phyloP scores from a whole-genome alignment of 2,797 vertebrate species.

The Spheniscus humboldti region DNA sequence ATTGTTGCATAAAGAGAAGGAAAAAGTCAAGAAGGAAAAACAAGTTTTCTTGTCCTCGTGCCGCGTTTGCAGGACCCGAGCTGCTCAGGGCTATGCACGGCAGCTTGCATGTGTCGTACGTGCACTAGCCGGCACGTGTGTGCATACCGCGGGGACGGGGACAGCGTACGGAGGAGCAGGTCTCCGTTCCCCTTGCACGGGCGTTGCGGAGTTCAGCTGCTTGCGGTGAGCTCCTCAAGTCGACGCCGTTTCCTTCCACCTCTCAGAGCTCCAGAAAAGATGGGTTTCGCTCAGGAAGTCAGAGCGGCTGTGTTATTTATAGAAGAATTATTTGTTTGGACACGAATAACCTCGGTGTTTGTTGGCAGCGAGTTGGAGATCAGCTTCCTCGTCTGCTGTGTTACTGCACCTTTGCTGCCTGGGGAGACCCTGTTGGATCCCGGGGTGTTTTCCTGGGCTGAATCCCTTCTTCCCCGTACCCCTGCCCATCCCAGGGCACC shows the following conservation, averaged over 20 bases:
- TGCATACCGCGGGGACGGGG: fast-evolving
- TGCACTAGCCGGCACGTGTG: fast-evolving
- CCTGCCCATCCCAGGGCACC: background rate
- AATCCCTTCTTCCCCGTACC: background rate
- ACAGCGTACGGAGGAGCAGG: fast-evolving
- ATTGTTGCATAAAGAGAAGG: background rate
- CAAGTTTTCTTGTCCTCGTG: too few relatives aligned
- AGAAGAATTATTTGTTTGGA: conserved; percentile 52
- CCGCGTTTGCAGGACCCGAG: background rate
- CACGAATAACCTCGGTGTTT: background rate
- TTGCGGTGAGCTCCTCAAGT: background rate
- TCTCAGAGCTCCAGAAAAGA: conserved; percentile 5
- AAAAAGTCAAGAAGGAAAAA: background rate
- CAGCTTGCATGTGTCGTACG: fast-evolving
- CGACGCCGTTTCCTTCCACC: background rate
- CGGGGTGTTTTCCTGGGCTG: background rate
- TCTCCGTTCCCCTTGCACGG: fast-evolving
- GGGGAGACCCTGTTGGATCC: background rate
- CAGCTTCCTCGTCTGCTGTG: background rate
- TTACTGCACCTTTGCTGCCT: background rate
- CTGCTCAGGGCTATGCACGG: background rate
- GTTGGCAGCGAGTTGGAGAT: background rate
- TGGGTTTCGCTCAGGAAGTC: conserved; percentile 9
- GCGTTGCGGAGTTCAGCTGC: background rate
- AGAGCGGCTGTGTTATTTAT: conserved; percentile 18